Base-by-base conservation (phyloP, 2,797 vertebrate species). In the Coregonus sp. region DNA sequence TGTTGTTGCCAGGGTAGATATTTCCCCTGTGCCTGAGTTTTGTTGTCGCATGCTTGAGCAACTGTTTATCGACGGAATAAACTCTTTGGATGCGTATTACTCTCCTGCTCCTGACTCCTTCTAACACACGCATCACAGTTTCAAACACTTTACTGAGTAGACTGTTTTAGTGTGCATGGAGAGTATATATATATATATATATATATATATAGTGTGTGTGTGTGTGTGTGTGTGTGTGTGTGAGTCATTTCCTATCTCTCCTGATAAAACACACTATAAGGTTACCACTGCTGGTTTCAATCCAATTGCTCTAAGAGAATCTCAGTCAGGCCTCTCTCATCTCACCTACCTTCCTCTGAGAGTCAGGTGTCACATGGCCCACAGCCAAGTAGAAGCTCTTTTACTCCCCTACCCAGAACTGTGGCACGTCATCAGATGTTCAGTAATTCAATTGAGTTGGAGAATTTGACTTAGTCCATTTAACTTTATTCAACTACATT, bases 281-380 rank as follows among this genome's bases (percentile, higher is more conserved):
- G 81, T 90, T 90, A 85, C 87, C 15, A 6, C 79, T 77, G 75
- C 79, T 29, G 75, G 77, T 82, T 81, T 76, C 76, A 82, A 77
- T 80, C 78, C 84, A 80, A 74, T 77, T 75, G 59, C 31, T 79
- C 86, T 89, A 90, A 90, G 87, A 18, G 4, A 83, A 85, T 90
- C 89, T 86, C 76, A 68, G 80, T 61, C 51, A 83, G 79, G 82
- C 87, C 65, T 68, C 18, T 67, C 88, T 89, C 87, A 85, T 66
- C 63, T 66, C 33, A 47, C 72, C 80, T 1, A 52, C 82, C 86
- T 84, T 86, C 85, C 82, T 88, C 79, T 50, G 80, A 86, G 88
- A 91, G 84, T 91, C 90, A 89, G 86, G 89, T 92, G 88, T 92
- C 91, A 82, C 80, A 72, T 85, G 85, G 86, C 82, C 67, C n/a